Evolutionary conservation across 2,888 invertebrate species (phyloP).

Genomic region (Masnerella sp.): DNA sequence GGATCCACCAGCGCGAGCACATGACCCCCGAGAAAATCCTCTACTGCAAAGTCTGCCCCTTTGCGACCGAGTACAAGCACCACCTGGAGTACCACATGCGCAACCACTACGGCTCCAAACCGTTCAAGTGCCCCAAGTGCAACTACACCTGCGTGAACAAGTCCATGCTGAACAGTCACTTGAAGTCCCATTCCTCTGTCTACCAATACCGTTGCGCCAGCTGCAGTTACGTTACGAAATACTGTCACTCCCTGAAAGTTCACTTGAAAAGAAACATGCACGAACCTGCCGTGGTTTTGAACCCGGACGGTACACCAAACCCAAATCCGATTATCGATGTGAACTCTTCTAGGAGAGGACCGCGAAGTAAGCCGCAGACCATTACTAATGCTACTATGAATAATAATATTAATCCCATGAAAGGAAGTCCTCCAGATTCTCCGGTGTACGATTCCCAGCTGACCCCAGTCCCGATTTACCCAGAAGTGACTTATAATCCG

Average conservation of each 20-base stretch:
- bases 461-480: conserved; percentile 1
- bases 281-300: conserved; percentile 92
- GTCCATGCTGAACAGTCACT: conserved; percentile 98
- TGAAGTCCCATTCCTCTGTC: conserved; percentile 95
- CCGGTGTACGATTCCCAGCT: conserved; percentile 12
- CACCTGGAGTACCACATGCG: conserved; percentile 98
- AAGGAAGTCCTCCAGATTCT: too few species aligned
- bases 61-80: conserved; percentile 99
- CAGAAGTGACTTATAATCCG: conserved; percentile 8
- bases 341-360: conserved; percentile 92
- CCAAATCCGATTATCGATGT: conserved; percentile 93
- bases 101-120: conserved; percentile 96
- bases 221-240: conserved; percentile 98
- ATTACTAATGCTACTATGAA: conserved; percentile 16
- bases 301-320: conserved; percentile 93
- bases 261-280: conserved; percentile 93
- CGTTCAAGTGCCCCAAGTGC: conserved; percentile 95
- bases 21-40: conserved; percentile 96
- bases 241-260: conserved; percentile 97
- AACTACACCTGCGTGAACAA: conserved; percentile 96
- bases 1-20: conserved; percentile 94
- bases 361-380: conserved; percentile 80
- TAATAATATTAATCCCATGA: background rate
- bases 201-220: conserved; percentile 96
- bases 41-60: conserved; percentile 94